phyloP scores from a whole-genome alignment of 2,888 invertebrate species.

The Plebejus argus region DNA sequence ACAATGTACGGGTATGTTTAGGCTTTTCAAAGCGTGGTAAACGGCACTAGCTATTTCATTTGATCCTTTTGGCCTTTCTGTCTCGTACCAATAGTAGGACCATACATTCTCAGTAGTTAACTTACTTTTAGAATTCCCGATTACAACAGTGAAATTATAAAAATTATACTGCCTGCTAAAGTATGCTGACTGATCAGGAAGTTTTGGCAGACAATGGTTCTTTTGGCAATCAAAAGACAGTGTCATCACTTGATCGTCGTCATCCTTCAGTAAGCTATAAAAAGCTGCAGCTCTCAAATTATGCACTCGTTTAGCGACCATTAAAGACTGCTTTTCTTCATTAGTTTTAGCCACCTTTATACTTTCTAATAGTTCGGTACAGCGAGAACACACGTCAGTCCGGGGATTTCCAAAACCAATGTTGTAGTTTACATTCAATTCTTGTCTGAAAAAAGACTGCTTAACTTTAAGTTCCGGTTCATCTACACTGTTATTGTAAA shows the following conservation, averaged over 20 bases:
- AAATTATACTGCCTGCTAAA: conserved; percentile 27
- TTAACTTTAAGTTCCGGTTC: conserved; percentile 26
- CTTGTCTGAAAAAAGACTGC: conserved; percentile 22
- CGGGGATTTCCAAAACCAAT: conserved; percentile 24
- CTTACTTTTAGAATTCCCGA: conserved; percentile 25
- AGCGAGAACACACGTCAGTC: conserved; percentile 29
- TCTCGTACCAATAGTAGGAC: conserved; percentile 30
- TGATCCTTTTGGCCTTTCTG: conserved; percentile 21
- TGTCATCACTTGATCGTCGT: conserved; percentile 18
- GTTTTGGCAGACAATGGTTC: conserved; percentile 28
- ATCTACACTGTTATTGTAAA: conserved; percentile 23
- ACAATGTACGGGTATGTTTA: conserved; percentile 4
- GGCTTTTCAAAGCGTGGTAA: conserved; percentile 24
- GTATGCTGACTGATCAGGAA: conserved; percentile 5
- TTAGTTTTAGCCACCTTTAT: conserved; percentile 24
- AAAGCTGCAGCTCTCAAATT: conserved; percentile 26
- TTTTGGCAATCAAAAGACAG: conserved; percentile 32
- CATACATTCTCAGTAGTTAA: conserved; percentile 25
- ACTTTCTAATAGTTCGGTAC: conserved; percentile 23
- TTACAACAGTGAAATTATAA: conserved; percentile 24
- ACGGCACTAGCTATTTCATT: conserved; percentile 30
- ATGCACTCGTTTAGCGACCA: conserved; percentile 26
- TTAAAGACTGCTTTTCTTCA: conserved; percentile 25
- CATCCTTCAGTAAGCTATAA: conserved; percentile 27
- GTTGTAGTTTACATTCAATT: conserved; percentile 26